phyloP scores from a whole-genome alignment of 37 sponge, comb jelly and placozoan species.

The Cladorhizidae sp. region DNA sequence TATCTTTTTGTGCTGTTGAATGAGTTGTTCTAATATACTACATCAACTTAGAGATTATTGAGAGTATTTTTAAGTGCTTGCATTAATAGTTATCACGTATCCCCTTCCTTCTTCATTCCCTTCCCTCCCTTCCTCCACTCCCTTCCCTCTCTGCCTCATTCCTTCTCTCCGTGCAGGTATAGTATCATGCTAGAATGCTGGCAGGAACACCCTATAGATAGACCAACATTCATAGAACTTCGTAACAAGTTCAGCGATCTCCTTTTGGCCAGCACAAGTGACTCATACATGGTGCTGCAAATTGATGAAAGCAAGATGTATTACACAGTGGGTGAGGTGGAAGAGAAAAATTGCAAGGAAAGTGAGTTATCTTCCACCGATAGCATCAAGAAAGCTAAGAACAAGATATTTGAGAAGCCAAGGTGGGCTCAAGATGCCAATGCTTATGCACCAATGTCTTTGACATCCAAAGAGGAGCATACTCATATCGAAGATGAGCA shows the following conservation, averaged over 20 bases:
- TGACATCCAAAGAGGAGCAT: not conserved
- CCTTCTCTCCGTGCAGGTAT: slow-evolving; percentile 22
- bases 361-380: not conserved
- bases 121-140: not conserved
- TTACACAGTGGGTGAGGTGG: slow-evolving; percentile 37
- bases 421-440: not conserved
- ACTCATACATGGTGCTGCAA: slow-evolving; percentile 48
- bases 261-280: not conserved
- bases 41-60: too few relatives aligned
- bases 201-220: slow-evolving; percentile 26
- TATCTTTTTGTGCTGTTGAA: too few relatives aligned
- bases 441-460: not conserved
- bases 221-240: slow-evolving; percentile 51
- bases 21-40: too few relatives aligned
- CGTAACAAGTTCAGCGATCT: slow-evolving; percentile 36
- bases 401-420: slow-evolving; percentile 10
- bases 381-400: slow-evolving; percentile 14
- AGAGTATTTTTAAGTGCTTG: too few relatives aligned
- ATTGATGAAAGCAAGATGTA: slow-evolving; percentile 47
- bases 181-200: slow-evolving; percentile 66
- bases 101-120: too few relatives aligned
- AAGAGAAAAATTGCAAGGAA: not conserved
- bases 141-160: not conserved
- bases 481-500: not conserved
- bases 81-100: too few relatives aligned